phyloP scores from a whole-genome alignment of 2,113 vertebrate species.

The Oryzias melastigma region DNA sequence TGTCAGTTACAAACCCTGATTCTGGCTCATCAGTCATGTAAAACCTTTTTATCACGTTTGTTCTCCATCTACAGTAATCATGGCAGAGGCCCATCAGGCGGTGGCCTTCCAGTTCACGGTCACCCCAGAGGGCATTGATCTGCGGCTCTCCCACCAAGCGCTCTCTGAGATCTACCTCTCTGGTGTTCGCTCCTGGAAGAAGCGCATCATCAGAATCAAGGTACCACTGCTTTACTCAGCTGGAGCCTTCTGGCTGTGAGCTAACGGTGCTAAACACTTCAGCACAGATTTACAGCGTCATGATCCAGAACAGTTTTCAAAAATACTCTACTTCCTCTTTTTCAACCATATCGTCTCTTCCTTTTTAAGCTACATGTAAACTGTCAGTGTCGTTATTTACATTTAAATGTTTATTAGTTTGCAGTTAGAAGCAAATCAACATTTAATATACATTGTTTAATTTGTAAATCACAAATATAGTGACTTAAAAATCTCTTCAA shows the following conservation, averaged over 20 bases:
- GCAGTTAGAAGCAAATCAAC: neutral
- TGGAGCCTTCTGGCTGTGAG: no score
- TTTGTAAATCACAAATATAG: no score
- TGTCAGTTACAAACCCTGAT: no score
- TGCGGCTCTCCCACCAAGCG: constrained; percentile 79
- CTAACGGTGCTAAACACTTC: no score
- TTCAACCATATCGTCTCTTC: no score
- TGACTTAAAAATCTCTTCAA: no score
- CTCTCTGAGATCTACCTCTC: constrained; percentile 86
- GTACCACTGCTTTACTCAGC: constrained; percentile 49
- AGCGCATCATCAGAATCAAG: constrained; percentile 81
- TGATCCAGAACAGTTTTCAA: neutral
- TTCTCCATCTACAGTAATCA: constrained; percentile 47
- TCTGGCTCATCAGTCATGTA: no score
- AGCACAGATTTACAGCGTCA: no score
- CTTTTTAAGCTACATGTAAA: no score
- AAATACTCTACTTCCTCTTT: neutral
- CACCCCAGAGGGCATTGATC: constrained; percentile 78
- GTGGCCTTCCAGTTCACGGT: constrained; percentile 85
- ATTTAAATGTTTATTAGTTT: neutral
- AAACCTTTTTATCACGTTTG: neutral
- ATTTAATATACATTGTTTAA: no score
- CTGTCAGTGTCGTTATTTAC: no score
- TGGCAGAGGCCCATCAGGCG: constrained; percentile 91
- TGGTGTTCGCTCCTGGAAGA: constrained; percentile 87